Evolutionary conservation across 2,797 vertebrate genomes (phyloP).

Genomic region (Periophthalmus magnuspinnatus): DNA sequence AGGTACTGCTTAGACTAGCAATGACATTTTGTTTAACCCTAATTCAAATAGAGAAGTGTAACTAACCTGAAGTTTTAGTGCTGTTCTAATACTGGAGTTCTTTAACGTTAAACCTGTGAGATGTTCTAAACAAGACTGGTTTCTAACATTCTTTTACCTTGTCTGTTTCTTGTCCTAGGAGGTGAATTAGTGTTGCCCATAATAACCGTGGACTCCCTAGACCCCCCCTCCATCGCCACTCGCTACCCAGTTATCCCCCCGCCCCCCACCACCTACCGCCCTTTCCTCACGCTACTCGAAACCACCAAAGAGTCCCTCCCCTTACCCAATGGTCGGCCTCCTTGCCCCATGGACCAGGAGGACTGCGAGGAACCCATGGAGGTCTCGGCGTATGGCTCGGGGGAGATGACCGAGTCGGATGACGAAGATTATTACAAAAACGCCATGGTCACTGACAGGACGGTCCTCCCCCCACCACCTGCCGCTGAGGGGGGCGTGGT

Average conservation of each 20-base stretch:
- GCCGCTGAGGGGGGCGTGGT: constrained; percentile 66
- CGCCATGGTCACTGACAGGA: constrained; percentile 88
- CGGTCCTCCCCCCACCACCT: constrained; percentile 82
- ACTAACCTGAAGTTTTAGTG: constrained; percentile 75
- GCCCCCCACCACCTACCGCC: constrained; percentile 88
- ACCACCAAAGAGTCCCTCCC: constrained; percentile 90
- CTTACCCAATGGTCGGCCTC: constrained; percentile 80
- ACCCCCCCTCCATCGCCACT: constrained; percentile 90
- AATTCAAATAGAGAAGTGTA: constrained; percentile 64
- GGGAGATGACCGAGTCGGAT: constrained; percentile 92
- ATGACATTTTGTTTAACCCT: constrained; percentile 50
- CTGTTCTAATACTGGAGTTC: constrained; percentile 77
- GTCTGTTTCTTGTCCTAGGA: constrained; percentile 88
- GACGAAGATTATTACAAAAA: constrained; percentile 95
- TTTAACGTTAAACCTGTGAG: constrained; percentile 60
- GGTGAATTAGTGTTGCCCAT: constrained; percentile 97
- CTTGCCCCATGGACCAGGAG: constrained; percentile 85
- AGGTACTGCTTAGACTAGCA: constrained; percentile 43
- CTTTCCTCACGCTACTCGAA: constrained; percentile 87
- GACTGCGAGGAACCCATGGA: constrained; percentile 91
- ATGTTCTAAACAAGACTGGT: constrained; percentile 23
- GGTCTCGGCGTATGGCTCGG: constrained; percentile 90
- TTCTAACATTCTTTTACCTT: constrained; percentile 69
- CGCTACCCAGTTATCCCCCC: constrained; percentile 89
- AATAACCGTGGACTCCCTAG: constrained; percentile 94